phyloP scores from a whole-genome alignment of 2,797 vertebrate species.

The Sardinella longiceps region DNA sequence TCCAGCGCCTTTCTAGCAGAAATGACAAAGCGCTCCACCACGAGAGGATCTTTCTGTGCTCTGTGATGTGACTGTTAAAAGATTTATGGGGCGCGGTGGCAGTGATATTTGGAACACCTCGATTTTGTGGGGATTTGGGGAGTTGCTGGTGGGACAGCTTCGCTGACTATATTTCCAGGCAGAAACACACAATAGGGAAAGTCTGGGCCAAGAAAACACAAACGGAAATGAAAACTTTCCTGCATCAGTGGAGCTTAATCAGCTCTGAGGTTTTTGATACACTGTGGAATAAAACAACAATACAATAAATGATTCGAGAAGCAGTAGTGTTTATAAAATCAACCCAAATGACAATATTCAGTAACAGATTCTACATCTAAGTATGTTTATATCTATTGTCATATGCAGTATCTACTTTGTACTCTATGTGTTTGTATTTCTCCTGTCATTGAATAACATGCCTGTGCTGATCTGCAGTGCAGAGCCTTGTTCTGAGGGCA shows the following conservation, averaged over 20 bases:
- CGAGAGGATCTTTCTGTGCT: slow-evolving; percentile 42
- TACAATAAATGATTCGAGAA: not conserved
- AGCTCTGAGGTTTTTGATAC: not conserved
- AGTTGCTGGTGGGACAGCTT: not conserved
- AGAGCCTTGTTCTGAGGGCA: not conserved
- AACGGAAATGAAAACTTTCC: not conserved
- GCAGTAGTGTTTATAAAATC: not conserved
- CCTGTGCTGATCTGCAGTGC: not conserved
- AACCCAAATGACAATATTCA: not conserved
- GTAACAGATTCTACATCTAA: not conserved
- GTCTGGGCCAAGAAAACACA: not conserved
- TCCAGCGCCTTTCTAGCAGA: slow-evolving; percentile 56
- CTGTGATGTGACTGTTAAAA: slow-evolving; percentile 49
- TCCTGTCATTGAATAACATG: not conserved
- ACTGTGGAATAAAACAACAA: not conserved
- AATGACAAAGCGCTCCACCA: slow-evolving; percentile 43
- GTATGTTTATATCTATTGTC: not conserved
- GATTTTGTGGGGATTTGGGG: slow-evolving; percentile 41
- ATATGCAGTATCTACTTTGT: not conserved
- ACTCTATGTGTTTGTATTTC: not conserved
- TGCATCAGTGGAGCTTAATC: not conserved
- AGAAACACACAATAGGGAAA: slow-evolving; percentile 25
- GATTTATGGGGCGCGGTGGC: slow-evolving; percentile 46
- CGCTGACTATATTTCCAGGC: slow-evolving; percentile 48
- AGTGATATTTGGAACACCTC: slow-evolving; percentile 44